Conservation (phyloP, 1,140 invertebrate species). For the Eupristina koningsbergeri region DNA sequence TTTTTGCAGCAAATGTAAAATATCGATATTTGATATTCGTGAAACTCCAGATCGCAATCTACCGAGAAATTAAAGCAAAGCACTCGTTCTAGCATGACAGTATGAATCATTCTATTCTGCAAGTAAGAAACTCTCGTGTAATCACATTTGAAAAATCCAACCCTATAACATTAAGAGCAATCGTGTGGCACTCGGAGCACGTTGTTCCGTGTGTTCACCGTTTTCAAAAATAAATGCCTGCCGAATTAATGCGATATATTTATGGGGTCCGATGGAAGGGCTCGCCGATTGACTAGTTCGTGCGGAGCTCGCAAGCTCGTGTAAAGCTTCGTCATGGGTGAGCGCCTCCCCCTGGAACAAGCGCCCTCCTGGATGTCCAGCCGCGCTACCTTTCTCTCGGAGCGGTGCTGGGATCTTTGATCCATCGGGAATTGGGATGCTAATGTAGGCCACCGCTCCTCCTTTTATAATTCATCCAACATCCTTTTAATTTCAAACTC, state of each 20-base stretch:
- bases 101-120: background rate
- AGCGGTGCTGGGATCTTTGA: background rate
- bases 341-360: slow-evolving; percentile 13
- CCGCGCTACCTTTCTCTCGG: background rate
- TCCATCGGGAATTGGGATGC: background rate
- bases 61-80: slow-evolving; percentile 4
- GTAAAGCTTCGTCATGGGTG: slow-evolving; percentile 40
- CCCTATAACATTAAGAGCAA: background rate
- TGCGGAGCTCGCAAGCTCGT: slow-evolving; percentile 24
- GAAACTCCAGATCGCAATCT: background rate
- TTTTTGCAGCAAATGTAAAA: background rate
- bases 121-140: background rate
- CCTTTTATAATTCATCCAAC: background rate
- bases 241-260: slow-evolving; percentile 29
- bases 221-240: background rate
- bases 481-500: background rate
- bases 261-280: background rate
- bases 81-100: background rate
- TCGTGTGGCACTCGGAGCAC: background rate
- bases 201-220: too few relatives aligned
- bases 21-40: slow-evolving; percentile 4
- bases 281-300: background rate
- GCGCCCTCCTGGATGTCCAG: background rate
- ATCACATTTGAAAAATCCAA: background rate
- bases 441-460: background rate